These are phyloP conservation scores for Calyptomena viridis DNA, from an alignment of 2,113 vertebrate species.

Conservation along the genomic window DNA sequence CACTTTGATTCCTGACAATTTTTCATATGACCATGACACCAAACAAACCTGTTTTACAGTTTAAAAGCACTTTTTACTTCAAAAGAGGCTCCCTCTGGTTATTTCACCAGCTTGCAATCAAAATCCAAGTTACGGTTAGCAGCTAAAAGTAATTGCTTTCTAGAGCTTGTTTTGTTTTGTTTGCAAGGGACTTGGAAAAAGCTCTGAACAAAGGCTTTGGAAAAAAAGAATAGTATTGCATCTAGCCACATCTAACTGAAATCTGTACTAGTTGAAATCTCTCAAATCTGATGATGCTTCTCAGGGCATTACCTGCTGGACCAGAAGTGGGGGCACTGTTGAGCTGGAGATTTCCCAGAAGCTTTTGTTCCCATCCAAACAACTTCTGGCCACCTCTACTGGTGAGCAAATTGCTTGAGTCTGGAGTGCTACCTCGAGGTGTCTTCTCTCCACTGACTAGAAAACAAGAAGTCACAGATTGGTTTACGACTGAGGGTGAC, in stretches of 20 bases:
- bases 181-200: neutral
- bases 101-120: neutral
- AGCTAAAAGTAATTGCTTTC: neutral
- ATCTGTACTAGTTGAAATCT: neutral
- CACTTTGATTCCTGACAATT: neutral
- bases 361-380: slow-evolving; percentile 55
- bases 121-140: neutral
- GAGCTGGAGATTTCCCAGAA: slow-evolving; percentile 33
- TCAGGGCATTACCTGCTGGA: slow-evolving; percentile 69
- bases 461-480: slow-evolving; percentile 49
- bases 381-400: slow-evolving; percentile 43
- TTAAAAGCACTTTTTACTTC: neutral
- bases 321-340: slow-evolving; percentile 57
- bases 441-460: slow-evolving; percentile 72
- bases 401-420: slow-evolving; percentile 71
- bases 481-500: neutral
- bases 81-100: neutral
- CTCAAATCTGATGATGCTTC: neutral
- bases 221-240: neutral
- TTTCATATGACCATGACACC: neutral
- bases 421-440: slow-evolving; percentile 25
- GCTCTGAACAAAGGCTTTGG: neutral
- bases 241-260: neutral
- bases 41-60: neutral
- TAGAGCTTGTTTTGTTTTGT: neutral